Evolutionary conservation across 2,888 invertebrate species (phyloP).

Genomic region (Melieria crassipennis): DNA sequence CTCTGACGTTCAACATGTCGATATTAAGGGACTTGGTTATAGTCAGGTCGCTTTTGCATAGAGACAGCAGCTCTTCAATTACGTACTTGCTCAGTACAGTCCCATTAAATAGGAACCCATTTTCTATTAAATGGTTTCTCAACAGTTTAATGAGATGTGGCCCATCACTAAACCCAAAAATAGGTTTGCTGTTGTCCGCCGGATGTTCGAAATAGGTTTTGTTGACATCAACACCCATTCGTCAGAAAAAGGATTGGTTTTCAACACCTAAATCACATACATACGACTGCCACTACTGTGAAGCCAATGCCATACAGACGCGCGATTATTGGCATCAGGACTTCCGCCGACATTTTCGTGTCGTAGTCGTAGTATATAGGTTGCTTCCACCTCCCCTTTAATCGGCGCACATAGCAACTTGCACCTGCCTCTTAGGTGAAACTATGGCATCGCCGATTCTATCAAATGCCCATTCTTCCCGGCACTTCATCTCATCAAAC

Average conservation of each 20-base stretch:
- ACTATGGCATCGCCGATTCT: background rate
- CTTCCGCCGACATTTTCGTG: background rate
- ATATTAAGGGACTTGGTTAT: constrained; percentile 18
- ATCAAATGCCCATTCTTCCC: constrained; percentile 1
- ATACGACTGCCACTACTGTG: constrained; percentile 7
- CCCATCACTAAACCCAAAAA: constrained; percentile 6
- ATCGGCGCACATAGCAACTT: background rate
- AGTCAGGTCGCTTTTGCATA: constrained; percentile 14
- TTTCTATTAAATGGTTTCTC: background rate
- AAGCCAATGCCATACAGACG: constrained; percentile 1
- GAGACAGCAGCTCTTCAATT: constrained; percentile 8
- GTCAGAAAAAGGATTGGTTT: constrained; percentile 3
- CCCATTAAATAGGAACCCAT: background rate
- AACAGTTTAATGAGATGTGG: background rate
- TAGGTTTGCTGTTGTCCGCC: background rate
- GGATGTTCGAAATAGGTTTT: constrained; percentile 24
- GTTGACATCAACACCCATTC: constrained; percentile 26
- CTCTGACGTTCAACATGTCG: constrained; percentile 10
- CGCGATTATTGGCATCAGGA: background rate
- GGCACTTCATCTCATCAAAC: constrained; percentile 8
- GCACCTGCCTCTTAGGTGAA: background rate
- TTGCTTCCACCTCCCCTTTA: constrained; percentile 3
- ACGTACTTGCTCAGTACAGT: constrained; percentile 1
- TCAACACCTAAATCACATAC: background rate
- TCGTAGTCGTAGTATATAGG: constrained; percentile 9